Evolutionary conservation across 2,113 vertebrate species (phyloP), one percentile per base, ranked within the genome.

Genomic region (Lophius piscatorius): DNA sequence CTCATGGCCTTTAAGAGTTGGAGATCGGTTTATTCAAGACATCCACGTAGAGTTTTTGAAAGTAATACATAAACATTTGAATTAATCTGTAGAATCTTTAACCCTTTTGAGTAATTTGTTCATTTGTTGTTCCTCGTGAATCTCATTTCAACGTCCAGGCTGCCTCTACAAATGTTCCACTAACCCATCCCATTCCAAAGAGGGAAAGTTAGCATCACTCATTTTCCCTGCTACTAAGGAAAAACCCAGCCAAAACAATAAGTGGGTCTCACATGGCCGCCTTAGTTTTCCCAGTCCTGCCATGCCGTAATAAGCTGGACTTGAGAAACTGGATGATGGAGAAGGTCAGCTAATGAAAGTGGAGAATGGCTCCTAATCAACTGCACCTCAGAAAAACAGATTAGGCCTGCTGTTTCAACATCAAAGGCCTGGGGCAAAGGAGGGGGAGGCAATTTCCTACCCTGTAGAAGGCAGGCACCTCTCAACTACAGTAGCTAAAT

Each of bases 201-300:
- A 67, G 46, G 83, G 66, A 88, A 88, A 85, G 51, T 79, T 48
- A 48, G 44, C 34, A 2, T 85, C 76, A 80, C 22, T 16, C 21
- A 41, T 67, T 84, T 66, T 63, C 29, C 56, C 61, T 60, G 70
- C 74, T 78, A 42, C 73, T 45, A 73, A 72, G 78, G 83, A 80
- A 84, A 72, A 82, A 51, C 20, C 66, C 64, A 76, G 52, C 69
- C 70, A 58, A 86, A 76, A 88, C 85, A 80, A 76, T 62, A 46
- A 61, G 40, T 31, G 46, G 76, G 76, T 81, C 70, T 87, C 82
- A 84, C 44, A 72, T 47, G 44, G 41, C 51, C 44, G 54, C 54
- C 23, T 63, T 63, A 45, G 49, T 76, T 38, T 81, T 76, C 75
- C 63, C 64, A 29, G 44, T 64, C 60, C 47, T 26, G 66, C 48